These are phyloP conservation scores for Zeugodacus cucurbitae DNA, from an alignment of 1,140 invertebrate species.

Conservation along the genomic window DNA sequence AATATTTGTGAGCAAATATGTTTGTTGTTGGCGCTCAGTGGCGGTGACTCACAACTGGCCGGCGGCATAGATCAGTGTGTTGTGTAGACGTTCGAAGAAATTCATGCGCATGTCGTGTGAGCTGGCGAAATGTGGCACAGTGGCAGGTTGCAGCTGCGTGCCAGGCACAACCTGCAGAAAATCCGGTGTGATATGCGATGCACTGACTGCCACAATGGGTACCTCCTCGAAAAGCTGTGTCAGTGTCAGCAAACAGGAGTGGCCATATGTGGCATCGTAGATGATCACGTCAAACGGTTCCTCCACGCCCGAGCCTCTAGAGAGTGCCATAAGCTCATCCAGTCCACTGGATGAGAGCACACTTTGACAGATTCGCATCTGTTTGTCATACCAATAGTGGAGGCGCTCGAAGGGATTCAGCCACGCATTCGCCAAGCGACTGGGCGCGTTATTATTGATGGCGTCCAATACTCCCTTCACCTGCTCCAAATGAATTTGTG, in stretches of 20 bases:
- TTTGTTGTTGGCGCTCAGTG: not conserved
- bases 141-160: conserved; percentile 51
- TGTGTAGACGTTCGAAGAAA: conserved; percentile 55
- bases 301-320: not conserved
- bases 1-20: not conserved
- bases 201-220: conserved; percentile 54
- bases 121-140: conserved; percentile 49
- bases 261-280: conserved; percentile 50
- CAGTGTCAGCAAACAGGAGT: conserved; percentile 50
- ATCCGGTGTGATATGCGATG: conserved; percentile 49
- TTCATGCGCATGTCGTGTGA: conserved; percentile 49
- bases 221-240: not conserved
- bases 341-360: conserved; percentile 36
- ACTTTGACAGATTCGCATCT: conserved; percentile 48
- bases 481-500: not conserved
- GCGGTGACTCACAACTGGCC: conserved; percentile 51
- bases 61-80: conserved; percentile 50
- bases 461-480: not conserved
- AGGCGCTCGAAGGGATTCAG: conserved; percentile 47
- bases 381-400: conserved; percentile 51
- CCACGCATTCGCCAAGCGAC: not conserved
- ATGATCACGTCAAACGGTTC: conserved; percentile 53
- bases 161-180: conserved; percentile 46
- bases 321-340: not conserved
- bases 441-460: not conserved